Evolutionary conservation across 2,113 vertebrate genomes (phyloP).

Genomic region (Strix aluco): DNA sequence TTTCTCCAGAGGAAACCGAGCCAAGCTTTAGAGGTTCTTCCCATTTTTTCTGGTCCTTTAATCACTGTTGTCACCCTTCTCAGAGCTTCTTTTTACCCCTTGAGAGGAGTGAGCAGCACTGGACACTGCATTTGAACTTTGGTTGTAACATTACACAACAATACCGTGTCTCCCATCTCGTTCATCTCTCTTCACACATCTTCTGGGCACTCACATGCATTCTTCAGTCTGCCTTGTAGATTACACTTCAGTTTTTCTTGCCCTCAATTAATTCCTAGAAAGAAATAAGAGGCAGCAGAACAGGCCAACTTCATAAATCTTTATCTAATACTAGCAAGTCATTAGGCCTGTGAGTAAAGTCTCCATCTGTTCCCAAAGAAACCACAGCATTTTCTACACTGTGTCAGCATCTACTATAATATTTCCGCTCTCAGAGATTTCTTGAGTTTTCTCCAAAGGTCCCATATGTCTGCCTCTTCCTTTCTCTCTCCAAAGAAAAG

Average conservation of each 20-base stretch:
- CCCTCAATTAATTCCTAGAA: slow-evolving; percentile 53
- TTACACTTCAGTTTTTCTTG: slow-evolving; percentile 28
- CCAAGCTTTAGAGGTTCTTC: not conserved
- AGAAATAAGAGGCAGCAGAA: slow-evolving; percentile 21
- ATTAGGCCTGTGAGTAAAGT: slow-evolving; percentile 54
- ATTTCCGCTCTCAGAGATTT: slow-evolving; percentile 52
- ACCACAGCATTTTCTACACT: slow-evolving; percentile 56
- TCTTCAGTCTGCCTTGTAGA: not conserved
- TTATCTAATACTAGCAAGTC: slow-evolving; percentile 57
- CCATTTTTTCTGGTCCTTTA: not conserved
- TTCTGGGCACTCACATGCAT: not conserved
- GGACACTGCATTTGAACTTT: not conserved
- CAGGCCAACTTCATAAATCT: slow-evolving; percentile 51
- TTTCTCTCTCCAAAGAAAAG: slow-evolving; percentile 35
- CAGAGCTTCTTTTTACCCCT: not conserved
- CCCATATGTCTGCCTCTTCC: slow-evolving; percentile 35
- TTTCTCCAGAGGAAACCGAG: not conserved
- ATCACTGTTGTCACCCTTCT: not conserved
- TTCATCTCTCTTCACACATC: not conserved
- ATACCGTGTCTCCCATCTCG: fast-evolving
- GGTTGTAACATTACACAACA: not conserved
- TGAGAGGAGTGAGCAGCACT: not conserved
- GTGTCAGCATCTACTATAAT: slow-evolving; percentile 52
- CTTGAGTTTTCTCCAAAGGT: slow-evolving; percentile 58
- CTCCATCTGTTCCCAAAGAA: slow-evolving; percentile 66